Base-by-base conservation (phyloP, 2,888 invertebrate species). In the Xylota sylvarum region DNA sequence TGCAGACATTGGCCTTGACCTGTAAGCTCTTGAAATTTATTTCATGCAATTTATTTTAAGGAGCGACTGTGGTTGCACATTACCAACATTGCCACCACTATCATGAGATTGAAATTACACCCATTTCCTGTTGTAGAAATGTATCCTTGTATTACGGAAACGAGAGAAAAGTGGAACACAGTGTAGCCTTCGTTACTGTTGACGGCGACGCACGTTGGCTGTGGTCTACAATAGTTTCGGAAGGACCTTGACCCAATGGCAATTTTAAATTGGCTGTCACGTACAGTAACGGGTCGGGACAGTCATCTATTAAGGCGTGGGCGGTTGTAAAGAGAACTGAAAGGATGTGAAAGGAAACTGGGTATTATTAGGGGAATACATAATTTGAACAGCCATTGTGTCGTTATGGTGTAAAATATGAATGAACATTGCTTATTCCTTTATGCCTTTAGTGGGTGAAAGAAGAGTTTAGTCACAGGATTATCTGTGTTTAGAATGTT, bases 181-280 rank as follows among this genome's bases (percentile, higher is more conserved):
- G 19, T 52, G 60, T 48, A 30, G 10, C 27, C 37, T 40, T 40
- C 43, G 19, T 35, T 0, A 32, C 5, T 32, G 10, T 10, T 30
- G n/a, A 37, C 9, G 5, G 40, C 43, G 43, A 27, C 46, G n/a
- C n/a, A n/a, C n/a, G n/a, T 43, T 46, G 37, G 14, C 27, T 19
- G 19, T 10, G 58, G 50, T 30, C n/a, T 46, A 32, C 17, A 12
- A 70, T 48, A 76, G 46, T 73, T 80, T 52, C 23, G 2, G 23
- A 62, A 56, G 30, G 43, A 77, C 77, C 82, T 65, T 82, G 82
- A 72, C 82, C 77, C 60, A 70, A 23, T 65, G 30, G 27, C 17
- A 67, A 55, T 64, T 58, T 50, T 27, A 58, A 82, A 50, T 35
- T 56, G 12, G 14, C 37, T 52, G 48, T 58, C 58, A 80, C 50